Evolutionary conservation across 2,797 vertebrate species (phyloP), one percentile per base, ranked within the genome.

Genomic region (Poeciliopsis paucimaculata): DNA sequence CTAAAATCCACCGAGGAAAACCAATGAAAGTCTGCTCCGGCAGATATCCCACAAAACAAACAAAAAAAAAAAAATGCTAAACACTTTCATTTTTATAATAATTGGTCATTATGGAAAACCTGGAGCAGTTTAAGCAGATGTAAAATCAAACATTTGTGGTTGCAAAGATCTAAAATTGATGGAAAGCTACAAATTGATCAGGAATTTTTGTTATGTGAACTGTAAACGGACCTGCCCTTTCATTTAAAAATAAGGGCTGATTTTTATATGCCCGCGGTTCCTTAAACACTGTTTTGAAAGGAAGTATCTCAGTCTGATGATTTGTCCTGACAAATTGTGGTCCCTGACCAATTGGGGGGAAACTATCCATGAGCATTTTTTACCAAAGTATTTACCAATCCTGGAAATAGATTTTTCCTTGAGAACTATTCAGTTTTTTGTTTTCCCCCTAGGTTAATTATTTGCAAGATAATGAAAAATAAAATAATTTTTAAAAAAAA

Each of bases 1-100:
- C 90, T 91, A 89, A 92, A 89, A 93, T 92, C 91, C 92, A 91
- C 92, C 85, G 83, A 91, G 89, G 91, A 89, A 94, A 95, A 93
- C 88, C 90, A 90, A 87, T 84, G 81, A 92, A 87, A 89, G 90
- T 79, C 93, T 92, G 93, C 92, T 93, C 91, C 89, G 93, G 92
- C 88, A 94, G 85, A 95, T 90, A 95, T 93, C 90, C 91, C 91
- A 92, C 89, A 89, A 88, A 91, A 89, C 88, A 90, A 39, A n/a
- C 93, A 11, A 43, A 43, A 10, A 45, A 92, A 87, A 90, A 49
- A 51, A 93, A 92, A 87, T 41, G 79, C 94, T 94, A 92, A 94
- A 66, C n/a, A 0, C 75, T 31, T 94, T 93, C 92, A 95, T 89
- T 81, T 87, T 93, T 84, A 94, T 92, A 94, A 88, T 89, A 87